phyloP scores from a whole-genome alignment of 2,888 invertebrate species.

The Cryptophagus acutangulus region DNA sequence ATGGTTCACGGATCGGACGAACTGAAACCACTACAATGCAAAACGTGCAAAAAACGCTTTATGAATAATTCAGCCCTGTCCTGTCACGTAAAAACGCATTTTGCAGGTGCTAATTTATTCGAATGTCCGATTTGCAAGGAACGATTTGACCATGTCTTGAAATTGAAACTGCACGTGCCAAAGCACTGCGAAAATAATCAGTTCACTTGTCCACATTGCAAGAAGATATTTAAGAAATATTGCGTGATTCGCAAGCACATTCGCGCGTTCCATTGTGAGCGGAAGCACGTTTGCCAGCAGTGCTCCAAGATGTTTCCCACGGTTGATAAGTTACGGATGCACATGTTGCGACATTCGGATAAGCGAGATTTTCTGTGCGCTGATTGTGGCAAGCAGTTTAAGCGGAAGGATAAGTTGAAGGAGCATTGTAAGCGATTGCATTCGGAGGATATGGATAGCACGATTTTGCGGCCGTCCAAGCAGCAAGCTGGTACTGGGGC shows the following conservation, averaged over 20 bases:
- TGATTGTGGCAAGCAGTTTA: constrained; percentile 72
- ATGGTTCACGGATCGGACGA: constrained; percentile 63
- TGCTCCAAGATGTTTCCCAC: constrained; percentile 68
- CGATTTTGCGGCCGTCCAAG: constrained; percentile 22
- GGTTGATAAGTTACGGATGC: constrained; percentile 66
- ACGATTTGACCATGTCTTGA: constrained; percentile 60
- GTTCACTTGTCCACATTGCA: constrained; percentile 66
- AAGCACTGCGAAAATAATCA: constrained; percentile 60
- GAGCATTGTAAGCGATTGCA: constrained; percentile 70
- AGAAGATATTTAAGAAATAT: constrained; percentile 64
- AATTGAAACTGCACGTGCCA: constrained; percentile 62
- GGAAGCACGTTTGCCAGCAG: constrained; percentile 61
- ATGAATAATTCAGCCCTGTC: constrained; percentile 67
- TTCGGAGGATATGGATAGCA: constrained; percentile 45
- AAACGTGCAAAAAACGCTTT: constrained; percentile 61
- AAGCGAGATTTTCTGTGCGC: constrained; percentile 66
- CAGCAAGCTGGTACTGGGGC: constrained; percentile 12
- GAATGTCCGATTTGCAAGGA: constrained; percentile 71
- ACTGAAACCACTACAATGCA: constrained; percentile 64
- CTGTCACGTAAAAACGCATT: constrained; percentile 67
- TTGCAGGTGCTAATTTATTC: constrained; percentile 57
- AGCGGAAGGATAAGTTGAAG: constrained; percentile 68
- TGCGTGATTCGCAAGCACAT: constrained; percentile 69
- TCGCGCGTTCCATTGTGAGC: constrained; percentile 65
- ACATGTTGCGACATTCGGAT: constrained; percentile 63